These are phyloP conservation scores for Nomada lathburiana DNA, from an alignment of 2,888 invertebrate species.

Conservation along the genomic window DNA sequence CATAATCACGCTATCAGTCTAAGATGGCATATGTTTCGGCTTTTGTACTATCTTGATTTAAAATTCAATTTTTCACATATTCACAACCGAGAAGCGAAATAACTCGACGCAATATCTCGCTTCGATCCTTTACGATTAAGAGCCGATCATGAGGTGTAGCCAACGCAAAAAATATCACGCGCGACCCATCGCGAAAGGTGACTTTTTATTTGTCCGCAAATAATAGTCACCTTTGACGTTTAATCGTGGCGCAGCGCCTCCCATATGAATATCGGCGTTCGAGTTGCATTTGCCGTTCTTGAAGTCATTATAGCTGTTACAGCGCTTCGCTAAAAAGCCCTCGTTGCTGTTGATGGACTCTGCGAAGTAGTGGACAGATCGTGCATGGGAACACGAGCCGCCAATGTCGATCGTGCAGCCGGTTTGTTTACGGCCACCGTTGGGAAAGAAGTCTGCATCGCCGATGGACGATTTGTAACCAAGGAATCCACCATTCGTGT, in stretches of 20 bases:
- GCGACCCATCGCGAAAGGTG: constrained; percentile 73
- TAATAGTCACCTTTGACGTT: constrained; percentile 68
- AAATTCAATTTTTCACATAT: too few relatives aligned
- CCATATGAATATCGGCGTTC: constrained; percentile 56
- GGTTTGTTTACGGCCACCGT: constrained; percentile 80
- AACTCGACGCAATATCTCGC: too few relatives aligned
- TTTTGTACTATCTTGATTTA: too few relatives aligned
- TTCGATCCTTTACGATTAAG: too few relatives aligned
- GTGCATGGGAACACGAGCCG: constrained; percentile 78
- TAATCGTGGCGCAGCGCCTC: constrained; percentile 47
- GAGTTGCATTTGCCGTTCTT: constrained; percentile 48
- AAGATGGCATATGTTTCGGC: too few relatives aligned
- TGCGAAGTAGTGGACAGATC: constrained; percentile 75
- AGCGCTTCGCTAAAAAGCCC: constrained; percentile 67
- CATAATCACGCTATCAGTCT: too few relatives aligned
- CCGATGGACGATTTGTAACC: constrained; percentile 79
- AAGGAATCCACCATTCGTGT: constrained; percentile 81
- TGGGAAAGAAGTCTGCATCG: constrained; percentile 83
- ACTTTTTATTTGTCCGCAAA: constrained; percentile 63
- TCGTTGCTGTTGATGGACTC: constrained; percentile 75
- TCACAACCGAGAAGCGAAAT: too few relatives aligned
- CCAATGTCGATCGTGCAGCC: constrained; percentile 72
- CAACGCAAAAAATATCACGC: too few relatives aligned
- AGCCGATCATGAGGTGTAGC: too few relatives aligned
- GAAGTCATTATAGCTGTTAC: constrained; percentile 42